A percentile compares a stretch with the other conserved stretches of the same genome.
These are phyloP conservation scores for Zaprionus tsacasi DNA, from an alignment of 1,140 invertebrate species.

Conservation along the genomic window DNA sequence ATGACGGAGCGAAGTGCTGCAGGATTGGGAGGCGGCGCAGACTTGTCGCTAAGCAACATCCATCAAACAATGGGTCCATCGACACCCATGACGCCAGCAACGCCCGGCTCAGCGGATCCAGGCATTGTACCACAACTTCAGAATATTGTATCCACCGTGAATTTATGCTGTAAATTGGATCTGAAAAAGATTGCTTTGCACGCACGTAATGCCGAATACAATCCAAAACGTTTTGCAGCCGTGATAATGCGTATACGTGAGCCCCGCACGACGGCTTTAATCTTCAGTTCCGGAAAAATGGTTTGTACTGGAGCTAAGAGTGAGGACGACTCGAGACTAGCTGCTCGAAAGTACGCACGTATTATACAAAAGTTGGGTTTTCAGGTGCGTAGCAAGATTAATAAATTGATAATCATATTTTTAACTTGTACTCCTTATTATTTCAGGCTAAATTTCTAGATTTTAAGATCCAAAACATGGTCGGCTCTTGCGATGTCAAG, in stretches of 20 bases:
- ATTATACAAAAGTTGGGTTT: slow-evolving; percentile 99
- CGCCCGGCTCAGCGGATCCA: slow-evolving; percentile 96
- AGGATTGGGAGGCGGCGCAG: slow-evolving; percentile 68
- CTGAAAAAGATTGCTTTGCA: slow-evolving; percentile 99
- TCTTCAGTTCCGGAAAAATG: slow-evolving; percentile 99
- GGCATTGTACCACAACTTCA: slow-evolving; percentile 97
- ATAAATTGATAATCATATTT: neutral
- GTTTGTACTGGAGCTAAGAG: slow-evolving; percentile 99
- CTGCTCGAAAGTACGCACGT: slow-evolving; percentile 98
- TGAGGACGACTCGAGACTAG: slow-evolving; percentile 98
- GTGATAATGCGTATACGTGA: slow-evolving; percentile 99
- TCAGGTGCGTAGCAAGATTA: slow-evolving; percentile 86
- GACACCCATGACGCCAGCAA: slow-evolving; percentile 96
- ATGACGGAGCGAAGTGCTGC: slow-evolving; percentile 85
- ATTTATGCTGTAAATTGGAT: slow-evolving; percentile 97
- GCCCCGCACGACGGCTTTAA: slow-evolving; percentile 98
- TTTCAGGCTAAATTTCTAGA: slow-evolving; percentile 98
- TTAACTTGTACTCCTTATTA: slow-evolving; percentile 21
- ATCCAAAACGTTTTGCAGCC: slow-evolving; percentile 99
- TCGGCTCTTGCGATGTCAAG: slow-evolving; percentile 99
- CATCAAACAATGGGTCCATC: slow-evolving; percentile 89
- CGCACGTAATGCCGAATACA: slow-evolving; percentile 99
- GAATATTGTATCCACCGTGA: slow-evolving; percentile 99
- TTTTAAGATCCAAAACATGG: slow-evolving; percentile 99
- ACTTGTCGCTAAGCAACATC: slow-evolving; percentile 85